These are phyloP conservation scores for Parauchenoglanis punctatus DNA, from an alignment of 2,797 vertebrate species.

Conservation along the genomic window DNA sequence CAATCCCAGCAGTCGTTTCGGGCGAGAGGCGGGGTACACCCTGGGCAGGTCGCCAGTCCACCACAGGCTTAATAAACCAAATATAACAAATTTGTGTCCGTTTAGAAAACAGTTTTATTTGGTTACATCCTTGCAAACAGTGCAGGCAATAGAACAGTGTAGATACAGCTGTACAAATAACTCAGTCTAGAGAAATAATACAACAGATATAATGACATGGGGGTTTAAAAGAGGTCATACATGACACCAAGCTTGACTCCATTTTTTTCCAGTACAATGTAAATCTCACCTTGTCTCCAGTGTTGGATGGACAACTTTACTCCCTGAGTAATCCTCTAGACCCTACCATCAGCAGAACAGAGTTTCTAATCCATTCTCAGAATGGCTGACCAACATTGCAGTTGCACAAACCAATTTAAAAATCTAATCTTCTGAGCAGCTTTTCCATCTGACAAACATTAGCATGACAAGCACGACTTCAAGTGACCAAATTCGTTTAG, in stretches of 20 bases:
- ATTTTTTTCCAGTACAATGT: not conserved
- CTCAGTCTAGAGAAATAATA: not conserved
- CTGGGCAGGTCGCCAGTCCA: too few relatives aligned
- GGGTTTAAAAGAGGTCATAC: not conserved
- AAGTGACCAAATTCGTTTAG: not conserved
- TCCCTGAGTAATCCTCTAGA: not conserved
- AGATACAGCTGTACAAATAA: not conserved
- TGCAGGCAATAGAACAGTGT: not conserved
- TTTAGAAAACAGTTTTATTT: not conserved
- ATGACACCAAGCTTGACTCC: not conserved
- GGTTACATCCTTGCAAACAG: not conserved
- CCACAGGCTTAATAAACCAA: not conserved
- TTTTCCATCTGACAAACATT: slow-evolving; percentile 34
- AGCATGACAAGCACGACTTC: slow-evolving; percentile 28
- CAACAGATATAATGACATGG: not conserved
- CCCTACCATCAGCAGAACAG: slow-evolving; percentile 8
- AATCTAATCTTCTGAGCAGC: slow-evolving; percentile 27
- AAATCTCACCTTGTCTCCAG: not conserved
- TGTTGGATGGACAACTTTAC: not conserved
- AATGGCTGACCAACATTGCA: slow-evolving; percentile 37
- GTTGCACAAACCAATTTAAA: slow-evolving; percentile 40
- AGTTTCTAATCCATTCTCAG: slow-evolving; percentile 43
- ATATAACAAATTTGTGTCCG: not conserved
- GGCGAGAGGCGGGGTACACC: too few relatives aligned
- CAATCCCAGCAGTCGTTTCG: too few relatives aligned